Base-by-base conservation (phyloP, 2,888 invertebrate species). In the Perizoma affinitatum region DNA sequence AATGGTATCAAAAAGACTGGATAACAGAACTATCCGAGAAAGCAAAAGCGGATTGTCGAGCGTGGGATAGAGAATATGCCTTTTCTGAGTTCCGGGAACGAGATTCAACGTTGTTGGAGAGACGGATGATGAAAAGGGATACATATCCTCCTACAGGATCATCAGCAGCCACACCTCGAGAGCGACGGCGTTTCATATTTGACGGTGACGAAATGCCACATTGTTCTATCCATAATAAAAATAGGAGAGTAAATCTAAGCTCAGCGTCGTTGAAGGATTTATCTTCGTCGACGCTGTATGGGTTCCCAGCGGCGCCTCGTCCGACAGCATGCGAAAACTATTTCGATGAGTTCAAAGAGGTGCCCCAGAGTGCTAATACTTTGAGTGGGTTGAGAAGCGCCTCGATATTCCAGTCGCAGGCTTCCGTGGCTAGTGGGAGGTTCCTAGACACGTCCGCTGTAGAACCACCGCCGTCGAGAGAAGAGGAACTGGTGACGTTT, bases 1-100 rank as follows among this genome's bases (percentile, higher is more conserved):
- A 96, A 82, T 95, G 95, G 94, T 95, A 96, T 76, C 95, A 95
- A 86, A 93, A 93, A 83, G 94, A 94, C 83, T 93, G 94, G 93
- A 89, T 93, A 65, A 90, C 92, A 72, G 88, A 93, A 78, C 73
- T 93, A 61, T 81, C 92, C 61, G 88, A 93, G 77, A 91, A 88
- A 73, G 90, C 92, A 0, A 90, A 91, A 75, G 88, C 90, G 0
- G 91, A 92, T 58, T 90, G 90, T 54, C 82, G 90, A 7, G 90
- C 90, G 5, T 91, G 91, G 91, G 91, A 92, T 76, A 79, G 93
- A 60, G 86, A 94, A 82, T 93, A 90, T 73, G 86, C 89, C 38
- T 87, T 93, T 81, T 83, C 92, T 73, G 86, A 90, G 73, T 83
- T 92, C 78, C 79, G 93, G 86, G 86, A 89, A 78, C 74, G 88